These are phyloP conservation scores for Lagorchestes hirsutus DNA, from an alignment of 2,797 vertebrate species.

Conservation along the genomic window DNA sequence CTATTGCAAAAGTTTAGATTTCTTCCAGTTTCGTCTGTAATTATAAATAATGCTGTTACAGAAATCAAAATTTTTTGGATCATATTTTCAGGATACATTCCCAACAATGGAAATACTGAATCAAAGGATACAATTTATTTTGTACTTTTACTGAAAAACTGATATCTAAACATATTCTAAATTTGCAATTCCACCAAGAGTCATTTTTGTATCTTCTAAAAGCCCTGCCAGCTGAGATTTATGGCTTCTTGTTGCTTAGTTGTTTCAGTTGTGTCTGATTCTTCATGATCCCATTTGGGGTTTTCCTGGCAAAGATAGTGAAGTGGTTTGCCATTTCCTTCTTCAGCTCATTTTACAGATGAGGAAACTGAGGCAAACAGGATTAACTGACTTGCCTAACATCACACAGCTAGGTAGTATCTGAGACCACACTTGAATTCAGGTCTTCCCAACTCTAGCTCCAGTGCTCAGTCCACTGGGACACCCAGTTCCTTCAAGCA, in stretches of 20 bases:
- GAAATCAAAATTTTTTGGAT: not conserved
- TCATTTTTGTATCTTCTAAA: not conserved
- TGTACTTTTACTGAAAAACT: not conserved
- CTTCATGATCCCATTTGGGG: not conserved
- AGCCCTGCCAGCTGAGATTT: not conserved
- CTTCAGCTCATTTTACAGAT: not conserved
- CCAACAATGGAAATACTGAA: not conserved
- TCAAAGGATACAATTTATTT: not conserved
- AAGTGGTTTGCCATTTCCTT: not conserved
- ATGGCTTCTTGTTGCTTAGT: not conserved
- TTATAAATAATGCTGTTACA: not conserved
- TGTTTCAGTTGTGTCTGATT: not conserved
- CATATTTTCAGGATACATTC: not conserved
- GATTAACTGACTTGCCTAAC: not conserved
- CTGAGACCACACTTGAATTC: not conserved
- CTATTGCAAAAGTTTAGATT: not conserved
- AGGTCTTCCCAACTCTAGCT: not conserved
- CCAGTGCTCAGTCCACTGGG: not conserved
- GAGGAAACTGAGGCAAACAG: not conserved
- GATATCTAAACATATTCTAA: not conserved
- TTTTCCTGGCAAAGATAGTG: not conserved
- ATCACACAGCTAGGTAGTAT: not conserved
- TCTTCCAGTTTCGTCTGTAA: not conserved
- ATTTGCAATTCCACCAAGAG: not conserved
- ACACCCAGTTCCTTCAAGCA: not conserved